Evolutionary conservation across 2,888 invertebrate species (phyloP), one percentile per base, ranked within the genome.

Genomic region (Exephanes ischioxanthus): DNA sequence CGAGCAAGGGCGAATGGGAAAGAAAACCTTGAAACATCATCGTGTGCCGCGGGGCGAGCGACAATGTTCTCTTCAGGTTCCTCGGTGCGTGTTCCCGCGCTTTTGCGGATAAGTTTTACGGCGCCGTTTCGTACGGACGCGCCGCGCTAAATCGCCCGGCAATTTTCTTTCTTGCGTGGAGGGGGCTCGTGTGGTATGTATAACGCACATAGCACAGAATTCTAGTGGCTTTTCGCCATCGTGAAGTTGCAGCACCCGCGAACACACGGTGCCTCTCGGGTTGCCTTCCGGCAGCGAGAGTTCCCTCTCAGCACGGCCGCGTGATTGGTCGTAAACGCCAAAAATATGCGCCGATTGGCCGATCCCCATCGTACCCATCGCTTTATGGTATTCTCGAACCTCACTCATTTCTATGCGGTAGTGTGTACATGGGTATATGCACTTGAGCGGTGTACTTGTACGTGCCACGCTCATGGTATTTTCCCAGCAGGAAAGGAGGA

Each of bases 311-410:
- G 78, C 79, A 88, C 86, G 90, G 90, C 91, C 90, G 88, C 90
- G 90, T 92, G 93, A 93, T 93, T 93, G 93, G 90, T 94, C 94
- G 93, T 94, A 94, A 94, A 94, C 89, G 91, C 93, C 93, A 92
- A 93, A 94, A 93, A 92, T 93, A 91, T 92, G 91, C 93, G 90
- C 89, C 90, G 92, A 93, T 93, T 93, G 92, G 92, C 88, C 88
- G 90, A 86, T 88, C 75, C 79, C 85, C 33, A 16, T 67, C 71
- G 88, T 87, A 83, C 89, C 86, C 89, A 89, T 88, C 90, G 90
- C 87, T 92, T 92, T 92, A 92, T 89, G 91, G 89, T 84, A 87
- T 55, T 67, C 68, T 37, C 55, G 71, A 58, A 87, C 87, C 84
- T 87, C 86, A 86, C 68, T 66, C 51, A 14, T 48, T 45, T n/a